Evolutionary conservation across 2,113 vertebrate species (phyloP).

Genomic region (Anhinga rufa): DNA sequence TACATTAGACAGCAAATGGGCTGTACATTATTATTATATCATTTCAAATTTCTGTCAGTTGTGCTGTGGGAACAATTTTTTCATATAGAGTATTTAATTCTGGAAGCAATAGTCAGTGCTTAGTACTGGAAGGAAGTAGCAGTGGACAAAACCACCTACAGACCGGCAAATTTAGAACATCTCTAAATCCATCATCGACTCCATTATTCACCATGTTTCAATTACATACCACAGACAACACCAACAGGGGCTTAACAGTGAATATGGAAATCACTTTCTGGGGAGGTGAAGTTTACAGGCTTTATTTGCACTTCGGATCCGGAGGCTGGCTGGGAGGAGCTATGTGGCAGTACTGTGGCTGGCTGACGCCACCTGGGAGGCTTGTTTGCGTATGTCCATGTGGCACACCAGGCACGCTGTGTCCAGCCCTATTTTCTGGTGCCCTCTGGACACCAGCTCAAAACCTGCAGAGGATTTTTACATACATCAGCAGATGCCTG

Average conservation of each 20-base stretch:
- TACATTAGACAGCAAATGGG: slow-evolving; percentile 59
- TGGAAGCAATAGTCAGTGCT: slow-evolving; percentile 8
- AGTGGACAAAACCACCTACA: slow-evolving; percentile 36
- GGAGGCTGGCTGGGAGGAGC: neutral
- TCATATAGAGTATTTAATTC: slow-evolving; percentile 18
- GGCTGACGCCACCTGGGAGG: neutral
- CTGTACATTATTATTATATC: slow-evolving; percentile 49
- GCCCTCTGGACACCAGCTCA: neutral
- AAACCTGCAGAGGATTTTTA: neutral
- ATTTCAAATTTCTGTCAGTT: slow-evolving; percentile 45
- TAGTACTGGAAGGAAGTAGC: slow-evolving; percentile 5
- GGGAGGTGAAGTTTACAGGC: neutral
- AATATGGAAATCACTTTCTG: neutral
- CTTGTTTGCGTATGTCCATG: neutral
- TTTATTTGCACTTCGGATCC: neutral
- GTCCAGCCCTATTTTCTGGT: neutral
- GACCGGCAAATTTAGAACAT: neutral
- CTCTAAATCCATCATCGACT: neutral
- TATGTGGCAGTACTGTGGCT: fast-evolving
- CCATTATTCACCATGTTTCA: neutral
- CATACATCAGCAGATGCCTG: neutral
- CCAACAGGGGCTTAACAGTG: neutral
- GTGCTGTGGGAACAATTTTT: slow-evolving; percentile 17
- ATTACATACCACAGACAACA: neutral
- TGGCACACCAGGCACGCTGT: neutral